phyloP scores from a whole-genome alignment of 2,888 invertebrate species.

The Drosophila anomalata region DNA sequence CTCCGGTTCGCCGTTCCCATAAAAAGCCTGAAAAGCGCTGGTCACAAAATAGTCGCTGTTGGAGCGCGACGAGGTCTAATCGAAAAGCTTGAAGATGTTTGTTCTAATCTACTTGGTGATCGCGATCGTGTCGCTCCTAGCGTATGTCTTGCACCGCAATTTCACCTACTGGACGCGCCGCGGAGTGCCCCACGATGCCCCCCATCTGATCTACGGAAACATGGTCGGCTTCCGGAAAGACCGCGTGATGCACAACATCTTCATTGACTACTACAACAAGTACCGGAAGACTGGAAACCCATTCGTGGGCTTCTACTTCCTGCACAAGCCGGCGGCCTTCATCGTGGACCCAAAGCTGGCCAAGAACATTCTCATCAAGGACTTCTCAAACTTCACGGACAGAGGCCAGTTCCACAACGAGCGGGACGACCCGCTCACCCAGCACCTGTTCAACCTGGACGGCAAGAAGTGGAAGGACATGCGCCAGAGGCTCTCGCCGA shows the following conservation, averaged over 20 bases:
- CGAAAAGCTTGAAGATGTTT: slow-evolving; percentile 27
- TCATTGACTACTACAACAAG: slow-evolving; percentile 55
- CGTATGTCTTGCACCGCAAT: slow-evolving; percentile 33
- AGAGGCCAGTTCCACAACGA: slow-evolving; percentile 80
- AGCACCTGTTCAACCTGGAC: slow-evolving; percentile 79
- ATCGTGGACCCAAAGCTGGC: slow-evolving; percentile 62
- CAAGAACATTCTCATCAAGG: slow-evolving; percentile 63
- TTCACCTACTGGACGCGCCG: slow-evolving; percentile 53
- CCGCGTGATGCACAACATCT: slow-evolving; percentile 43
- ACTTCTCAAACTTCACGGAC: slow-evolving; percentile 81
- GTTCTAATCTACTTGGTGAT: slow-evolving; percentile 49
- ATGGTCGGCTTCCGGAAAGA: slow-evolving; percentile 47
- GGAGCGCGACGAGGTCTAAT: not conserved
- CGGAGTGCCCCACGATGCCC: slow-evolving; percentile 53
- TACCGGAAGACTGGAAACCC: slow-evolving; percentile 49
- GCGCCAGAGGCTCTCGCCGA: slow-evolving; percentile 82
- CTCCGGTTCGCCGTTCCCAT: not conserved
- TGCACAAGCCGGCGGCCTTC: slow-evolving; percentile 55
- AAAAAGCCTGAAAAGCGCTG: slow-evolving; percentile 3
- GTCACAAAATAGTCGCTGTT: slow-evolving; percentile 2
- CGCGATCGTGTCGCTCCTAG: slow-evolving; percentile 44
- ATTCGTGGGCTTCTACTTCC: slow-evolving; percentile 67
- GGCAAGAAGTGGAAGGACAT: slow-evolving; percentile 84
- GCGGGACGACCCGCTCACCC: slow-evolving; percentile 81
- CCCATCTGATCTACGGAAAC: slow-evolving; percentile 55